Base-by-base conservation (phyloP, 2,797 vertebrate species). In the Acanthornis magna region DNA sequence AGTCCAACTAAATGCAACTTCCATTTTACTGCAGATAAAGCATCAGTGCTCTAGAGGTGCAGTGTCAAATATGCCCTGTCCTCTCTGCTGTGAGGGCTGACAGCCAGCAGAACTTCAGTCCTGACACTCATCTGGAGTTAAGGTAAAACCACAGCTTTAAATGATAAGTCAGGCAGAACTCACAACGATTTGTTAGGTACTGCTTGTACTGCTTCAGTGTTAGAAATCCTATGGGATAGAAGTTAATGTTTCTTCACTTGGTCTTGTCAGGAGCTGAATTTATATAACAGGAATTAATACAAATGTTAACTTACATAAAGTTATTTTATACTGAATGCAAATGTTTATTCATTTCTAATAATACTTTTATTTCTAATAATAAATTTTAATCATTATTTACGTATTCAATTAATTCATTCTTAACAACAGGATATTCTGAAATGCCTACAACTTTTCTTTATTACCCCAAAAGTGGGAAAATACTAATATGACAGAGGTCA, bases 401-500 rank as follows among this genome's bases (percentile, higher is more conserved):
- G 7, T 78, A 78, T 58, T 81, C 13, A 66, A 57, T 29, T 72
- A 7, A 32, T 84, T 75, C 82, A 20, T 67, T 55, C 20, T 7
- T 71, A 66, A 74, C 11, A 51, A 51, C 18, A 57, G 23, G 55
- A 32, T 55, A 51, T 18, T 36, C 27, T 81, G 62, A 61, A 89
- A 51, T 23, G 18, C 48, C 27, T 74, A 42, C 45, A 47, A 7
- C 19, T 22, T 91, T 84, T 65, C 34, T 73, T 27, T 45, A 18
- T 27, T 45, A 72, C 22, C 34, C 17, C 65, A 43, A 48, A 62
- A 54, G n/a, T 21, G 58, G 20, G 29, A 84, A 89, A 80, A 88
- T 21, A 22, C 36, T n/a, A 38, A 7, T 9, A 42, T 0, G 1
- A 50, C 10, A 36, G 53, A 25, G 11, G 22, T 15, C 45, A 68